Conservation (phyloP, 2,888 invertebrate genomes). For the Amphipoea lucens region DNA sequence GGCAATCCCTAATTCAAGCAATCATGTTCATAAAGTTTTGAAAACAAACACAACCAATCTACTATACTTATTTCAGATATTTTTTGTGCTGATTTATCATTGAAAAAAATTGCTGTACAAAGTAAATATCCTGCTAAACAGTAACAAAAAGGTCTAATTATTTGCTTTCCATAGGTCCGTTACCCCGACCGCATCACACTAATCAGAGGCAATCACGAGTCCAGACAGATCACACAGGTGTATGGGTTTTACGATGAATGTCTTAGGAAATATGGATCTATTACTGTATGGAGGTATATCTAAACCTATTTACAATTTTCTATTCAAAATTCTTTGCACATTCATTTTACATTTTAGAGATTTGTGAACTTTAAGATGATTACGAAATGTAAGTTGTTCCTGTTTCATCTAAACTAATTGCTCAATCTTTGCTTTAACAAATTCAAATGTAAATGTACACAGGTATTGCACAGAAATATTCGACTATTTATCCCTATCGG, state of each 20-base stretch:
- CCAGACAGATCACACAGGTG: constrained; percentile 99
- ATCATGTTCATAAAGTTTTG: background rate
- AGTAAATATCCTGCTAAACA: background rate
- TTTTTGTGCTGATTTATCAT: background rate
- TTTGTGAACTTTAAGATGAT: background rate
- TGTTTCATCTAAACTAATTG: background rate
- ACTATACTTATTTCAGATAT: background rate
- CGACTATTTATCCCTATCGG: constrained; percentile 98
- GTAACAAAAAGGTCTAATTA: background rate
- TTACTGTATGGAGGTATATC: constrained; percentile 97
- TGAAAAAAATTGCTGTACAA: background rate
- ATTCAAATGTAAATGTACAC: constrained; percentile 46
- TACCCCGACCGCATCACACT: constrained; percentile 99
- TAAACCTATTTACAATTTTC: background rate
- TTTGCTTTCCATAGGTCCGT: constrained; percentile 92
- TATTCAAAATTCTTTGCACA: background rate
- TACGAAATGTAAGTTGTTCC: constrained; percentile 1
- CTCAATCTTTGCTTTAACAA: background rate
- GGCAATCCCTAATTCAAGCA: background rate
- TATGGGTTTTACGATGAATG: constrained; percentile 99
- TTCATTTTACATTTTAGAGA: background rate
- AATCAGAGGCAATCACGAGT: constrained; percentile 99
- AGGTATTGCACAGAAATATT: constrained; percentile 99
- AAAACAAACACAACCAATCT: background rate
- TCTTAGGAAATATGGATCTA: constrained; percentile 99